Percentiles rank a stretch among this genome's conserved stretches.
These are phyloP conservation scores for Argynnis bischoffii DNA, from an alignment of 2,888 invertebrate species.

Conservation along the genomic window DNA sequence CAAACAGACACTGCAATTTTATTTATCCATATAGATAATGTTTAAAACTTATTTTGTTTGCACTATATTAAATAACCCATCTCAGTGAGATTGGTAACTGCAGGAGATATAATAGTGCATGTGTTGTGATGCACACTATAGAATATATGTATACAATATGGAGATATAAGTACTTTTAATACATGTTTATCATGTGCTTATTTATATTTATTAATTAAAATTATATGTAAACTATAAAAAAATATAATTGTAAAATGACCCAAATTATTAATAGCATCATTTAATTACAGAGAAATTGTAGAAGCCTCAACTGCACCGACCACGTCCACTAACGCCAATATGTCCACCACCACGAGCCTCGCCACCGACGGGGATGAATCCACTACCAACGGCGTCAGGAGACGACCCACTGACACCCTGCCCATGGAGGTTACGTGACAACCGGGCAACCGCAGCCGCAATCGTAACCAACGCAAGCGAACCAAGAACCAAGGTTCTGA, in stretches of 20 bases:
- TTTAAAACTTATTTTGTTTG: too few relatives aligned
- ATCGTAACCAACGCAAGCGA: slow-evolving; percentile 21
- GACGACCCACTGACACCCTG: slow-evolving; percentile 58
- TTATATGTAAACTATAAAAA: too few relatives aligned
- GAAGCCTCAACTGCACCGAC: slow-evolving; percentile 53
- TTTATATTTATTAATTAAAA: too few relatives aligned
- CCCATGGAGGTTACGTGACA: slow-evolving; percentile 80
- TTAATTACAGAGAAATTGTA: slow-evolving; percentile 55
- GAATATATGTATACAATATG: too few relatives aligned
- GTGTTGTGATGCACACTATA: too few relatives aligned
- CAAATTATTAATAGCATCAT: not conserved
- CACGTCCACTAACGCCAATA: slow-evolving; percentile 42
- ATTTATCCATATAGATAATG: too few relatives aligned
- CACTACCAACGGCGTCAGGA: slow-evolving; percentile 52
- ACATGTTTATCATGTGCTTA: too few relatives aligned
- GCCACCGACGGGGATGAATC: slow-evolving; percentile 43
- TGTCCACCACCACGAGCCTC: slow-evolving; percentile 31
- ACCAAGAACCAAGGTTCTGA: not conserved
- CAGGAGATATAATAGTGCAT: too few relatives aligned
- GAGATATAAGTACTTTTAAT: too few relatives aligned
- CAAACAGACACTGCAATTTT: too few relatives aligned
- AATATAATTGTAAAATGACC: not conserved
- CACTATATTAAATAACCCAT: too few relatives aligned
- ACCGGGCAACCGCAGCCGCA: slow-evolving; percentile 37
- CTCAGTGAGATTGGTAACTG: too few relatives aligned